Evolutionary conservation across 2,797 vertebrate species (phyloP).

Genomic region (Alauda arvensis): DNA sequence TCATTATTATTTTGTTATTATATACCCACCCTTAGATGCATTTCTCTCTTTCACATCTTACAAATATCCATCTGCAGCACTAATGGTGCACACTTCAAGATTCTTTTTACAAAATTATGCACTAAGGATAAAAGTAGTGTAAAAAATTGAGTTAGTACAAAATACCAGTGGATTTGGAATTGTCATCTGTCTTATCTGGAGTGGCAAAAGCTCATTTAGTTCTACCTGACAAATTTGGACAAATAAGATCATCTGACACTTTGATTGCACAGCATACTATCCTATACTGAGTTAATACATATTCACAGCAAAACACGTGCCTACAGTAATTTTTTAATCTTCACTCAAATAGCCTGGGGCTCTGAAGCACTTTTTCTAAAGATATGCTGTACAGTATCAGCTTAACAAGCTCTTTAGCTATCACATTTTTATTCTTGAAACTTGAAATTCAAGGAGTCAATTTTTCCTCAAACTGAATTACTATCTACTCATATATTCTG

Average conservation of each 20-base stretch:
- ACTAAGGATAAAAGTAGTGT: not conserved
- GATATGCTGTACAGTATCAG: not conserved
- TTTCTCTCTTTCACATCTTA: not conserved
- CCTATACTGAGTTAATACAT: not conserved
- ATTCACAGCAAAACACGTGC: not conserved
- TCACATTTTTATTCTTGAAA: not conserved
- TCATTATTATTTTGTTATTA: not conserved
- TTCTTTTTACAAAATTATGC: not conserved
- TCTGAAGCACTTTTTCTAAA: not conserved
- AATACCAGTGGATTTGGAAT: not conserved
- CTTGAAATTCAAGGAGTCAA: not conserved
- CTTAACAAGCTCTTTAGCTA: not conserved
- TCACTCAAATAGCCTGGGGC: not conserved
- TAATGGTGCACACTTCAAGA: not conserved
- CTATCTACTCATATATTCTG: not conserved
- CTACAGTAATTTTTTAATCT: not conserved
- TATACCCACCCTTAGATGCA: not conserved
- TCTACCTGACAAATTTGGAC: not conserved
- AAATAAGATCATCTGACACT: not conserved
- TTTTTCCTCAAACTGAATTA: not conserved
- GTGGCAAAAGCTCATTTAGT: not conserved
- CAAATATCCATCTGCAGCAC: not conserved
- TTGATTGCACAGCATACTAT: not conserved
- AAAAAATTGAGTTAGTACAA: not conserved
- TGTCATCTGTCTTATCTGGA: not conserved